Base-by-base conservation (phyloP, 1,140 invertebrate species). In the Sipha flava region DNA sequence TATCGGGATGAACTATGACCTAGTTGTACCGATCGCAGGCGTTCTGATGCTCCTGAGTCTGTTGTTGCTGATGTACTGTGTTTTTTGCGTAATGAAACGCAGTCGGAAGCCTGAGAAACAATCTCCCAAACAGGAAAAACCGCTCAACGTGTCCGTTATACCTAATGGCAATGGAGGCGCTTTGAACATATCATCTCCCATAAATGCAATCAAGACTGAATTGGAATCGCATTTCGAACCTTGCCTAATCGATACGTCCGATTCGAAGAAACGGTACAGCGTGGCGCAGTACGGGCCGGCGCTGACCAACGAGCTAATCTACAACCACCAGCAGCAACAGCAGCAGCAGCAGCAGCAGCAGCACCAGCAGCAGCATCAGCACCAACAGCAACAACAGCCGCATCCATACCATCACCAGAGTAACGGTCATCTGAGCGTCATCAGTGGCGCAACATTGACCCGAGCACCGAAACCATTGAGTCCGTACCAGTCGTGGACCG, bases 401-500 rank as follows among this genome's bases (percentile, higher is more conserved):
- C 84, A 85, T 80, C 82, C 64, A 16, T 68, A 77, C 34, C 73
- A 77, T 57, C 64, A 80, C 31, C 79, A 70, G 3, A 77, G 73
- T 40, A 80, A 80, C n/a, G 62, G 79, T 68, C 80, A 79, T 16
- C 37, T 57, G 29, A 70, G 80, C 26, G 45, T 80, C 1, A 73
- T 81, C 4, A 37, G 49, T 1, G 75, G 62, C 6, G 84, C 84
- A 23, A 86, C 86, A 0, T 82, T 87, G 23, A 84, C 85, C 26
- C 80, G 86, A 54, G 34, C 16, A 5, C 86, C 85, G 10, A 85
- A 86, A 31, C 86, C 86, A 14, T 83, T 88, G 21, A 88, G 86
- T 80, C 88, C 88, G 5, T 88, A 87, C 81, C 88, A 89, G 80
- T 88, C 87, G 1, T 90, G 89, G 89, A 88, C 87, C 34, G 89